Evolutionary conservation across 2,797 vertebrate genomes (phyloP).

Genomic region (Acropternis orthonyx): DNA sequence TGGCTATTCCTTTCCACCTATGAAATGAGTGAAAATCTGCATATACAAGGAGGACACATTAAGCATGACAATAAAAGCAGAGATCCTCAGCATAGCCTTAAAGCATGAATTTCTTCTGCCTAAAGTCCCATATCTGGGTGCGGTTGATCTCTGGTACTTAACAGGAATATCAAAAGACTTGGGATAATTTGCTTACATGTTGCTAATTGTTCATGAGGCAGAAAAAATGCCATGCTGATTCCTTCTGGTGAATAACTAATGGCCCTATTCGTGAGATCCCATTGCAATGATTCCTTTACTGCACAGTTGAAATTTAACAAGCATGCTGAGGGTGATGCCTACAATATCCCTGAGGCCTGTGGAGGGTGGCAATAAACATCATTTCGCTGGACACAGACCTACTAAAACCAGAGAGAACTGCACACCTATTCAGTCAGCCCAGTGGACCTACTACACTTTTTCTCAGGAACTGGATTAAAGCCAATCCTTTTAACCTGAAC

Average conservation of each 20-base stretch:
- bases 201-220: background rate
- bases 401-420: background rate
- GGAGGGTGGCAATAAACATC: background rate
- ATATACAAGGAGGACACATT: background rate
- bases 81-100: background rate
- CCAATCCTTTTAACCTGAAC: background rate
- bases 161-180: background rate
- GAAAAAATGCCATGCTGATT: background rate
- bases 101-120: background rate
- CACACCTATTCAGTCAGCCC: background rate
- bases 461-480: background rate
- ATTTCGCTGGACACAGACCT: background rate
- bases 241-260: background rate
- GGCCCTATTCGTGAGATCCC: background rate
- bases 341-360: background rate
- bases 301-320: background rate
- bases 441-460: background rate
- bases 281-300: background rate
- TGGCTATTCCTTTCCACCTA: background rate
- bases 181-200: background rate
- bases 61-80: background rate
- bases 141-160: background rate
- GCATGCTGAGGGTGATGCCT: background rate
- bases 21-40: background rate
- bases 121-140: background rate